These are phyloP conservation scores for Triops longicaudatus DNA, from an alignment of 1,140 invertebrate species.

Conservation along the genomic window DNA sequence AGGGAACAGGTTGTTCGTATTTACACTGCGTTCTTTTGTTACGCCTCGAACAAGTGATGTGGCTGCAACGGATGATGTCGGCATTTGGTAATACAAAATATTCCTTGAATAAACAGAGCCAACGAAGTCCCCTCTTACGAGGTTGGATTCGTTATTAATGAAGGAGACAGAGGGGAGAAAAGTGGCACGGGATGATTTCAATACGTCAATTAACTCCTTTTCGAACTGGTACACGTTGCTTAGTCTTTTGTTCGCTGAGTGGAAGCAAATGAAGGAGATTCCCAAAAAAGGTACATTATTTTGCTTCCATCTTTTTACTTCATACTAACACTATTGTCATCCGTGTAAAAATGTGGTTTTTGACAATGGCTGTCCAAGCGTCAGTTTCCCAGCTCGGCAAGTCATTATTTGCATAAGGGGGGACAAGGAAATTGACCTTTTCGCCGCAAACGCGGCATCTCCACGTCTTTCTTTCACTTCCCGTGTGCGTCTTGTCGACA, in stretches of 20 bases:
- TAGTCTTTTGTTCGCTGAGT: not conserved
- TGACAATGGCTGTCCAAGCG: constrained; percentile 6
- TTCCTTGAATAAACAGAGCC: constrained; percentile 6
- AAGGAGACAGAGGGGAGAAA: not conserved
- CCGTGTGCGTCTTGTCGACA: not conserved
- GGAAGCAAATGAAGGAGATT: not conserved
- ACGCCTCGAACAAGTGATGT: not conserved
- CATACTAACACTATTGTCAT: not conserved
- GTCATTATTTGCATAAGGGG: constrained; percentile 9
- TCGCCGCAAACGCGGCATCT: not conserved
- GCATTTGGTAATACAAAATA: not conserved
- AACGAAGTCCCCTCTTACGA: not conserved
- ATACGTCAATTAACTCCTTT: constrained; percentile 4
- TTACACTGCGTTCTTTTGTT: not conserved
- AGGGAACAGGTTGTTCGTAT: not conserved
- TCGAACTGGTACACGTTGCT: not conserved
- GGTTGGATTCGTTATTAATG: not conserved
- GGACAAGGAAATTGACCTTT: not conserved
- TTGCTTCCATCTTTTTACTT: too few relatives aligned
- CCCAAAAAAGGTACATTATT: too few relatives aligned
- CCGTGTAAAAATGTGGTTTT: constrained; percentile 1
- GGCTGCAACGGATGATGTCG: not conserved
- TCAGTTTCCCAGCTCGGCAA: constrained; percentile 14
- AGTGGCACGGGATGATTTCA: constrained; percentile 11
- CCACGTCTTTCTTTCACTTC: not conserved